Evolutionary conservation across 2,113 vertebrate genomes (phyloP).

Genomic region (Siniperca chuatsi): DNA sequence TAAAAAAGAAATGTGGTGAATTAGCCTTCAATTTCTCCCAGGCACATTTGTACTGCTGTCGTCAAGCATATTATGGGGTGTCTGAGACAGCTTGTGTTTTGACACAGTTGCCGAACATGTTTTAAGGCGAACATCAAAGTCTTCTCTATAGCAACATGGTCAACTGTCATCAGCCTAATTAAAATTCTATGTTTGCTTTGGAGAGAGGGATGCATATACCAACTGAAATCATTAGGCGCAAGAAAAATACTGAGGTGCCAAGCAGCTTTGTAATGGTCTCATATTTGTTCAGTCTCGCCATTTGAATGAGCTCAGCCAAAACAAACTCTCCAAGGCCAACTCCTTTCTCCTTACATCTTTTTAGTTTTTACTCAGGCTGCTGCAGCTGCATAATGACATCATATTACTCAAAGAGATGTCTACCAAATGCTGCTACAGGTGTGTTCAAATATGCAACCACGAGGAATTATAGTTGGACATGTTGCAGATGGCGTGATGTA

Average conservation of each 20-base stretch:
- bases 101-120: conserved; percentile 55
- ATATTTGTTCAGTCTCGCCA: conserved; percentile 37
- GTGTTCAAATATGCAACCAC: conserved; percentile 13
- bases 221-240: conserved; percentile 60
- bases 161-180: conserved; percentile 66
- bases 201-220: conserved; percentile 48
- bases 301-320: conserved; percentile 52
- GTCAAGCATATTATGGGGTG: conserved; percentile 44
- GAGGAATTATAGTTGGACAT: neutral
- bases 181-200: conserved; percentile 74
- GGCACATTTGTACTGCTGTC: conserved; percentile 19
- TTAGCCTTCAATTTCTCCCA: conserved; percentile 34
- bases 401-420: conserved; percentile 39
- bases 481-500: neutral
- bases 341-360: conserved; percentile 18
- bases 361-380: neutral
- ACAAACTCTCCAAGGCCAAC: conserved; percentile 52
- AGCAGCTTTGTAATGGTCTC: conserved; percentile 54
- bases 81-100: conserved; percentile 55
- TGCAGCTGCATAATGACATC: conserved; percentile 64
- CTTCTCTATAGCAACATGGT: conserved; percentile 55
- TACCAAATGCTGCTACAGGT: conserved; percentile 21
- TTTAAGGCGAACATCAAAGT: conserved; percentile 65
- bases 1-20: conserved; percentile 52
- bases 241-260: conserved; percentile 56